A percentile compares a stretch with the other conserved stretches of the same genome.
phyloP scores from a whole-genome alignment of 2,113 vertebrate species.

The Austrofundulus limnaeus region DNA sequence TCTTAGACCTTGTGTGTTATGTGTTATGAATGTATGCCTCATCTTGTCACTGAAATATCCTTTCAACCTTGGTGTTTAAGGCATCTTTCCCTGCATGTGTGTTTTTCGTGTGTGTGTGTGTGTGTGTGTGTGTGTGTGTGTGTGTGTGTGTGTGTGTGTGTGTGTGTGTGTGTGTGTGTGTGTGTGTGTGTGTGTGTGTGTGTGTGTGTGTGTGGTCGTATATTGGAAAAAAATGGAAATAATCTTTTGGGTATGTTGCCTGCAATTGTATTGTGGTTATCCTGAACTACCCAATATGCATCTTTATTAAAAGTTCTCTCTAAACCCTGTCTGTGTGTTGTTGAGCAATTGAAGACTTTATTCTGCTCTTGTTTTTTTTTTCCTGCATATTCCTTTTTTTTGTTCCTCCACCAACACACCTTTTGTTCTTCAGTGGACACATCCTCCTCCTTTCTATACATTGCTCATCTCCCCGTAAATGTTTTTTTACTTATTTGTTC shows the following conservation, averaged over 20 bases:
- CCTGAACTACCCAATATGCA: conserved; percentile 52
- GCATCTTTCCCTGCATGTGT: conserved; percentile 62
- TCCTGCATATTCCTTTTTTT: conserved; percentile 7
- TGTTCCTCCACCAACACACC: conserved; percentile 9
- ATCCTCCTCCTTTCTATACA: background rate
- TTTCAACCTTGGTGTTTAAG: conserved; percentile 39
- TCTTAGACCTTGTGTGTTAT: conserved; percentile 42
- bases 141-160: conserved; percentile 30
- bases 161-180: conserved; percentile 59
- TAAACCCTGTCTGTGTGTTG: conserved; percentile 37
- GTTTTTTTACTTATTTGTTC: background rate
- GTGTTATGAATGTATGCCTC: conserved; percentile 42
- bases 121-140: conserved; percentile 22
- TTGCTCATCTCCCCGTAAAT: background rate
- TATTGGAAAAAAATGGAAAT: conserved; percentile 33
- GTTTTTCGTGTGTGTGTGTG: conserved; percentile 35
- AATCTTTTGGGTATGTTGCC: conserved; percentile 58
- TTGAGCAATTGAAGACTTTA: conserved; percentile 29
- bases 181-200: conserved; percentile 31
- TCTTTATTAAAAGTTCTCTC: conserved; percentile 63
- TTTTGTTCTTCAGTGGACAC: conserved; percentile 1
- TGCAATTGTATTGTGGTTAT: conserved; percentile 57
- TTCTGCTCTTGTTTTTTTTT: conserved; percentile 24
- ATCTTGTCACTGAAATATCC: conserved; percentile 25
- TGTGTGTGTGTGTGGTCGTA: conserved; percentile 22